Evolutionary conservation across 2,113 vertebrate species (phyloP), one percentile per base, ranked within the genome.

Genomic region (Mirounga angustirostris): DNA sequence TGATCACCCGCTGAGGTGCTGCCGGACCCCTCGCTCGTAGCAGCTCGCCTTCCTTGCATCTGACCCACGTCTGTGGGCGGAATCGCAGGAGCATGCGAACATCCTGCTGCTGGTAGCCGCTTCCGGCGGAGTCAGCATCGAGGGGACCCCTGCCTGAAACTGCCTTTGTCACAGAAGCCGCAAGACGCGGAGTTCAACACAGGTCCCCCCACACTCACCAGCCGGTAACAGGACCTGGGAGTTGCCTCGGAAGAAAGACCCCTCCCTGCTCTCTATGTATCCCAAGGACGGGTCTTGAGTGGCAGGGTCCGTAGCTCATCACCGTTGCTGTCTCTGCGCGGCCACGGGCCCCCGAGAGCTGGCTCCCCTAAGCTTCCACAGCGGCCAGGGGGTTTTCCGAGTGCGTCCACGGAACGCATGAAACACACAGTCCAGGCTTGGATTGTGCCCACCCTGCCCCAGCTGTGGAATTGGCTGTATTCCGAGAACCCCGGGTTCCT

Each of bases 21-120:
- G 22, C 40, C 15, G 52, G n/a, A 2, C 11, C 5, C 61, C 26
- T n/a, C 24, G 6, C 46, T 40, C 80, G n/a, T 4, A 11, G 9
- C 40, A 0, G 1, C 22, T 28, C 36, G 8, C 7, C 14, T 52
- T 63, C 52, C 67, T 50, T 11, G 76, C 3, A 1, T 46, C n/a
- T 24, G 5, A 26, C 19, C 4, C 19, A 1, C 12, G 26, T 43
- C 59, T 13, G 33, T 10, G 36, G 28, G 56, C 21, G 16, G 50
- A 30, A n/a, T 7, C 5, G 4, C 4, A 9, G 14, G n/a, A 63
- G 14, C 18, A 0, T 3, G 15, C 0, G 15, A 33, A 12, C 0
- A 5, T 22, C 40, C 22, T 52, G 5, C 28, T 82, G 43, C 18
- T 65, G 63, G 63, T 13, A 5, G 63, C 63, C 28, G 13, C 12